Base-by-base conservation (phyloP, 2,888 invertebrate genomes). In the Tenthredo mesomela region DNA sequence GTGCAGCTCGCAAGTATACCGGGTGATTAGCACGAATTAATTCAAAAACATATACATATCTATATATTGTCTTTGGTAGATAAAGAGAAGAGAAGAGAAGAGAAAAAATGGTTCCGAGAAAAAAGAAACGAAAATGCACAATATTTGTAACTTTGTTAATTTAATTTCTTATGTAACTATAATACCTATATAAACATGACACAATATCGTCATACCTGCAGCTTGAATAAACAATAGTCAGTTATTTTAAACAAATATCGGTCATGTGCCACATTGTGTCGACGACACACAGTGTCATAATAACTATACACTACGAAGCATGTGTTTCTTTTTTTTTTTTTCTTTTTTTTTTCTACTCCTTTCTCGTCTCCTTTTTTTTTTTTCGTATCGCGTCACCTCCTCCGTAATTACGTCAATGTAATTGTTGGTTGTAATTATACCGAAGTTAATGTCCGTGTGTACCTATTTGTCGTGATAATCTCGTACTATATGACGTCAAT, bases 181-280 rank as follows among this genome's bases (percentile, higher is more conserved):
- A 18, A 50, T 25, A 9, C 0, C 29, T 54, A 43, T 0, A 71
- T 2, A 9, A 0, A 73, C 4, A 9, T 15, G 18, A 70, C 37
- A 70, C 33, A n/a, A 37, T 40, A 37, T 33, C 29, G 43, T 29
- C 50, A 12, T n/a, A 50, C 50, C 40, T 77, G 50, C 47, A 50
- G 25, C 77, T 54, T 77, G 77, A 77, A 77, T 54, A 50, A 77
- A 77, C 77, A 77, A 77, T 50, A 77, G 54, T 50, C 40, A 43
- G 73, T 73, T 33, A 18, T 33, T 67, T 67, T 12, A 50, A 77
- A 50, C 29, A 50, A 50, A 77, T 77, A 77, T 33, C 75, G 50
- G 75, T 77, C 75, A 77, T 50, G 75, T 77, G 25, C 43, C 9
- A 15, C 18, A 77, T 50, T 77, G 75, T 40, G 37, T 21, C 71